Evolutionary conservation across 2,888 invertebrate species (phyloP).

Genomic region (Pseudococcus longispinus): DNA sequence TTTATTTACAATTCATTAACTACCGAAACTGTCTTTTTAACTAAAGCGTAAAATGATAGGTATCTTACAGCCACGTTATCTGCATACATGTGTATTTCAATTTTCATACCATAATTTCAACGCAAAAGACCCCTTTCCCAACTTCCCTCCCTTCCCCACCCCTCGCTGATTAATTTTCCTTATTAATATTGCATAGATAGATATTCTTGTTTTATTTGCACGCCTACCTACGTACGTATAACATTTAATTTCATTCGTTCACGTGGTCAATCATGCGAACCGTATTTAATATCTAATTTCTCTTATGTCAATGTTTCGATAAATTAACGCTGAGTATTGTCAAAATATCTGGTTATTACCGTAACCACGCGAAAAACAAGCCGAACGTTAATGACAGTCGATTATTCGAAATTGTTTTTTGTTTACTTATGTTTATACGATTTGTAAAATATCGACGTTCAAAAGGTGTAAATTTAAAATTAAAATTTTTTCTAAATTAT

Average conservation of each 20-base stretch:
- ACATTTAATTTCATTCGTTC: constrained; percentile 15
- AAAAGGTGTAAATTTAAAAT: no score
- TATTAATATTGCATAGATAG: constrained; percentile 13
- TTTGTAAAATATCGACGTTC: no score
- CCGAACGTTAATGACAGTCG: background rate
- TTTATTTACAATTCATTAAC: constrained; percentile 41
- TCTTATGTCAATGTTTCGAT: constrained; percentile 5
- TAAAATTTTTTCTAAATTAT: no score
- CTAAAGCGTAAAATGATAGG: constrained; percentile 23
- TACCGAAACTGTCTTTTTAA: constrained; percentile 20
- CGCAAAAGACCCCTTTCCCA: background rate
- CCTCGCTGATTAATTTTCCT: constrained; percentile 23
- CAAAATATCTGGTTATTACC: background rate
- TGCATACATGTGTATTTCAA: constrained; percentile 21
- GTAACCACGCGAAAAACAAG: background rate
- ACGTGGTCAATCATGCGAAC: background rate
- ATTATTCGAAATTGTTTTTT: background rate
- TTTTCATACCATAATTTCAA: constrained; percentile 22
- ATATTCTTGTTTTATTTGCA: constrained; percentile 7
- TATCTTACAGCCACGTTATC: background rate
- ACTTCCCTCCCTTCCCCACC: no score
- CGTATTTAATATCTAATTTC: constrained; percentile 33
- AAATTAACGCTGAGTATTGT: constrained; percentile 9
- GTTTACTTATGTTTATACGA: background rate
- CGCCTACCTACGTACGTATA: background rate